Percentiles rank a stretch among this genome's conserved stretches.
Conservation (phyloP, 2,113 vertebrate species). For the Dasyprocta punctata region DNA sequence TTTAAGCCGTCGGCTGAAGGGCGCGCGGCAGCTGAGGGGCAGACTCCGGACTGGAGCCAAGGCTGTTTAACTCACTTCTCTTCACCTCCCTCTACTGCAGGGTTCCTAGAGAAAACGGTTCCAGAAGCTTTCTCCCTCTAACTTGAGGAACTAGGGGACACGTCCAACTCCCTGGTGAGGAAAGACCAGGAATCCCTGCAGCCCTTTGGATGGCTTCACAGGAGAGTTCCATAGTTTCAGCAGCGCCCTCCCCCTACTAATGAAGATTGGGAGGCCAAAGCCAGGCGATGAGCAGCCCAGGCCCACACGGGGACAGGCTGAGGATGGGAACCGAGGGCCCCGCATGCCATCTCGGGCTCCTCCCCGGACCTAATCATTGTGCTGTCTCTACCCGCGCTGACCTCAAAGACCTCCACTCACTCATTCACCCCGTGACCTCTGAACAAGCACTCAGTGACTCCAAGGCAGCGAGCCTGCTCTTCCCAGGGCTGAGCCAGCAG, state of each 20-base stretch:
- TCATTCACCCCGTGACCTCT: background rate
- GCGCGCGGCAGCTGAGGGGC: background rate
- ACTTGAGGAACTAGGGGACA: background rate
- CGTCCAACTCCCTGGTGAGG: background rate
- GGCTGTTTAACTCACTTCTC: background rate
- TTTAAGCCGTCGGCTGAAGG: background rate
- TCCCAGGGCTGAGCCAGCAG: background rate
- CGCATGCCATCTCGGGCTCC: too few species aligned
- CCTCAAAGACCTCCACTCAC: background rate
- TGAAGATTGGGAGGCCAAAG: background rate
- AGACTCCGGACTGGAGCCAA: background rate
- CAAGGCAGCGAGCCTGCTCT: background rate
- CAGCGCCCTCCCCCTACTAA: background rate
- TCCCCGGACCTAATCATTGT: background rate
- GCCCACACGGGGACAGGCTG: background rate
- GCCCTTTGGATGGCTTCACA: background rate
- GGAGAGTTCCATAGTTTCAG: background rate
- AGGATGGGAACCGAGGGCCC: background rate
- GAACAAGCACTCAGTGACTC: background rate
- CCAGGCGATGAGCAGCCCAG: background rate
- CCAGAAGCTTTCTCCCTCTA: background rate
- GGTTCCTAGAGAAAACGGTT: background rate
- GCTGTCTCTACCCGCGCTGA: background rate
- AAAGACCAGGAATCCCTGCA: background rate
- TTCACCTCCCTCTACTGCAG: background rate